A percentile compares a stretch with the other conserved stretches of the same genome.
Evolutionary conservation across 2,113 vertebrate genomes (phyloP).

Genomic region (Corythornis madagascariensis): DNA sequence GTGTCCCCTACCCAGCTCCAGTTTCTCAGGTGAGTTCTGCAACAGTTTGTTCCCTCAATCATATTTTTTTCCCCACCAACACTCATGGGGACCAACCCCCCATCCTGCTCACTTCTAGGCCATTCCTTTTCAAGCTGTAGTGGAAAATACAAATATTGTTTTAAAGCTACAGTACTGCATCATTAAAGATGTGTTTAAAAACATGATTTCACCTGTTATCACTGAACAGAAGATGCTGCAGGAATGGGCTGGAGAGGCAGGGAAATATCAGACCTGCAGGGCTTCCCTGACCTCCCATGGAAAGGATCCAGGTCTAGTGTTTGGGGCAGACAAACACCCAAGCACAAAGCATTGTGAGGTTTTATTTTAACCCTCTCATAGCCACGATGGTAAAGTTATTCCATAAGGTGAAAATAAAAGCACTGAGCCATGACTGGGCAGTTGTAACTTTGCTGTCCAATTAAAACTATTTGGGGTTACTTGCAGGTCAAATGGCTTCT

Average conservation of each 20-base stretch:
- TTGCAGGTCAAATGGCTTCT: background rate
- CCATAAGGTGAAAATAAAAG: background rate
- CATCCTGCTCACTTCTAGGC: background rate
- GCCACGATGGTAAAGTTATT: background rate
- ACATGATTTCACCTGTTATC: background rate
- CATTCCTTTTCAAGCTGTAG: background rate
- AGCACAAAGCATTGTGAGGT: background rate
- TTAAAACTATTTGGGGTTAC: background rate
- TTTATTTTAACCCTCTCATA: background rate
- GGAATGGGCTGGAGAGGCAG: background rate
- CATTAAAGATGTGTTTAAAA: background rate
- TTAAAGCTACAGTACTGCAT: background rate
- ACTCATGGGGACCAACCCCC: background rate
- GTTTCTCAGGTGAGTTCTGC: background rate
- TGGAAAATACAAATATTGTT: background rate
- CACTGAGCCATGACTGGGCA: background rate
- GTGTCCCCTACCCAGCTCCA: background rate
- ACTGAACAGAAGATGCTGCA: background rate
- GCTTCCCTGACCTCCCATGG: background rate
- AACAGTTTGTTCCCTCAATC: background rate
- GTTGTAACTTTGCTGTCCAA: background rate
- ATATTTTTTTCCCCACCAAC: background rate
- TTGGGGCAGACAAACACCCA: background rate
- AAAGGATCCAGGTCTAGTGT: background rate
- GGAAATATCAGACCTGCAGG: background rate